phyloP scores from a whole-genome alignment of 2,113 vertebrate species.

The Trichomycterus rosablanca region DNA sequence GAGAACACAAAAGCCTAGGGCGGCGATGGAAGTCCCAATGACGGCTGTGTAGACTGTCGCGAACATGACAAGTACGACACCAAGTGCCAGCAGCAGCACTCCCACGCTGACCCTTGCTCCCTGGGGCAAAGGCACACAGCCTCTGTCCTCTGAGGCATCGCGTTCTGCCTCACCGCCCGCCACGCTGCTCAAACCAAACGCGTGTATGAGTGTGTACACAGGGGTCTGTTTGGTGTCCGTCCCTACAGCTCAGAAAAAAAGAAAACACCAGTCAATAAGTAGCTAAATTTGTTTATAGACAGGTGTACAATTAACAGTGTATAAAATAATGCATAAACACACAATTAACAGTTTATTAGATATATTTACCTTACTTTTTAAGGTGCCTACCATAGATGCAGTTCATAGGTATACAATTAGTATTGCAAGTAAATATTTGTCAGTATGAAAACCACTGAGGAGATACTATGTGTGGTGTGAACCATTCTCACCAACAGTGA shows the following conservation, averaged over 20 bases:
- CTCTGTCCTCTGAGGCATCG: conserved; percentile 19
- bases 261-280: too few relatives aligned
- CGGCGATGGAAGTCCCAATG: conserved; percentile 52
- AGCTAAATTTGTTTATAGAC: too few relatives aligned
- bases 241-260: not conserved
- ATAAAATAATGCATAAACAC: too few relatives aligned
- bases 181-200: conserved; percentile 20
- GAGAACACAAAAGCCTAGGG: conserved; percentile 58
- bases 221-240: conserved; percentile 10
- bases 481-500: too few relatives aligned
- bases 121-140: conserved; percentile 25
- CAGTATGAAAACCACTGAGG: too few relatives aligned
- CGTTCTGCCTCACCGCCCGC: conserved; percentile 16
- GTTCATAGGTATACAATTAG: too few relatives aligned
- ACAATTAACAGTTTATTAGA: too few relatives aligned
- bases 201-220: not conserved
- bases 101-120: conserved; percentile 39
- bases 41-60: conserved; percentile 20
- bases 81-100: conserved; percentile 32
- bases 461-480: too few relatives aligned
- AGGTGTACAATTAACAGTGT: too few relatives aligned
- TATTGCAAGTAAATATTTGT: too few relatives aligned
- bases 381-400: too few relatives aligned
- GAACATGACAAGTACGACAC: conserved; percentile 40
- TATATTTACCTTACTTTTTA: too few relatives aligned